These are phyloP conservation scores for Acanthaster planci DNA, from an alignment of 35 echinoderm and acorn worm species.

Conservation along the genomic window DNA sequence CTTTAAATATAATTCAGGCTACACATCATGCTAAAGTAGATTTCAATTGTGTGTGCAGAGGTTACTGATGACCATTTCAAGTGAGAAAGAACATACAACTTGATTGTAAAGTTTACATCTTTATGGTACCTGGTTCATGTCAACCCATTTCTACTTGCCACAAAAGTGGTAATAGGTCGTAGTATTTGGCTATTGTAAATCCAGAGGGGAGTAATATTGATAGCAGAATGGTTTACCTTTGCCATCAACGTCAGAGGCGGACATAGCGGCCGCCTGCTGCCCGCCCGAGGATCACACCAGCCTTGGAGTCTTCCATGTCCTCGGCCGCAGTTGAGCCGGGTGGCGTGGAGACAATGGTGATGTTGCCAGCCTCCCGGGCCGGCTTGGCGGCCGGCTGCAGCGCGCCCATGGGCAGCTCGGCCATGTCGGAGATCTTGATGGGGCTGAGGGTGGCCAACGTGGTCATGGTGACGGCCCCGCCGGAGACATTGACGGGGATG, in stretches of 20 bases:
- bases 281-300: not conserved
- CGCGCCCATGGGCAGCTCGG: slow-evolving; percentile 12
- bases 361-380: not conserved
- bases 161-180: no score
- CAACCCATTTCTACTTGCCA: no score
- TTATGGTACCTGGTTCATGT: no score
- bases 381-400: not conserved
- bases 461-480: slow-evolving; percentile 31
- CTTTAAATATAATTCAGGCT: no score
- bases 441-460: slow-evolving; percentile 20
- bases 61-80: no score
- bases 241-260: not conserved
- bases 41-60: no score
- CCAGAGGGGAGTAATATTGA: no score
- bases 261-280: not conserved
- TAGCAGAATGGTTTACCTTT: not conserved
- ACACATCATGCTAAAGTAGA: no score
- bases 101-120: no score
- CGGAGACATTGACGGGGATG: slow-evolving; percentile 36
- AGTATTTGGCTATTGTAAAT: no score
- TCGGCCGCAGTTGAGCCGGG: not conserved
- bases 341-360: slow-evolving; percentile 1
- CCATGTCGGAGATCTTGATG: slow-evolving; percentile 37
- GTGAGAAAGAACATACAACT: no score
- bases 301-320: slow-evolving; percentile 9